phyloP scores from a whole-genome alignment of 2,888 invertebrate genomes.

The Antheraea yamamai region DNA sequence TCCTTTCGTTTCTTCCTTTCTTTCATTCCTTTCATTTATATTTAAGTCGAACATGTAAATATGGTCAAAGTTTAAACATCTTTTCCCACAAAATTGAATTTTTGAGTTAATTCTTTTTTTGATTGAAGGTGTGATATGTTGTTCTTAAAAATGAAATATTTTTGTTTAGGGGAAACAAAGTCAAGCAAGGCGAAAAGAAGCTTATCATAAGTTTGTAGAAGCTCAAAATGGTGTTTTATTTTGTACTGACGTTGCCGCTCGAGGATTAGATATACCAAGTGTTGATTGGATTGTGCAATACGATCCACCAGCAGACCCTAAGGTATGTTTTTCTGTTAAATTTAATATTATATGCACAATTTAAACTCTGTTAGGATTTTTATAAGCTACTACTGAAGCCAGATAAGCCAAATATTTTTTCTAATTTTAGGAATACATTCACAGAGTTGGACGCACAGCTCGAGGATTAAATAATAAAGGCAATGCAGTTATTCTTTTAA shows the following conservation, averaged over 20 bases:
- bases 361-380: neutral
- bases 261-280: slow-evolving; percentile 96
- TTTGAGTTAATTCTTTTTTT: too few species aligned
- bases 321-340: slow-evolving; percentile 72
- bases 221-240: slow-evolving; percentile 93
- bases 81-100: too few species aligned
- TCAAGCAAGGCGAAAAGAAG: slow-evolving; percentile 96
- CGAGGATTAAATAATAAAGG: slow-evolving; percentile 95
- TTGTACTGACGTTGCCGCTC: slow-evolving; percentile 98
- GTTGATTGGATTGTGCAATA: slow-evolving; percentile 99
- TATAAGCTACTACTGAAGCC: neutral
- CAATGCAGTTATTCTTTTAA: slow-evolving; percentile 94
- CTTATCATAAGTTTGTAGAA: slow-evolving; percentile 97
- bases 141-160: slow-evolving; percentile 10
- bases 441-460: slow-evolving; percentile 98
- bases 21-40: too few species aligned
- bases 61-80: too few species aligned
- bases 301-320: slow-evolving; percentile 99
- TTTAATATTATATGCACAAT: too few species aligned
- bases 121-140: too few species aligned
- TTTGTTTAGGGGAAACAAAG: slow-evolving; percentile 93
- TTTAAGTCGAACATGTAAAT: too few species aligned
- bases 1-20: too few species aligned
- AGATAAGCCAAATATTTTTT: neutral
- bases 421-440: slow-evolving; percentile 94